These are phyloP conservation scores for Kryphioiulus occultus DNA, from an alignment of 2,888 invertebrate species.

Conservation along the genomic window DNA sequence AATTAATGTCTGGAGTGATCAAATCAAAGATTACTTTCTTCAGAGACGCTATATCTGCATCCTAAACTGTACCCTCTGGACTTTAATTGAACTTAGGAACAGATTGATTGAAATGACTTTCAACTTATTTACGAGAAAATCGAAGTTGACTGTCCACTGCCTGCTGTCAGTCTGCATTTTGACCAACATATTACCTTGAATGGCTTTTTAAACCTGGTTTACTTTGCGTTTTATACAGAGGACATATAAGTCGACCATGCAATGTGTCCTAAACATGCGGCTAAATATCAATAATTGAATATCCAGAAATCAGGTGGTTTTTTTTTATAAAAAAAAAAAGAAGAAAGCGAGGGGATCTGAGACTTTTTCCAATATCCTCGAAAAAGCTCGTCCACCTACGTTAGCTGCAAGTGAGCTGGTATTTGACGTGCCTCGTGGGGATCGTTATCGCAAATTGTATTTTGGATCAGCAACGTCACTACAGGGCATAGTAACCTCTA, in stretches of 20 bases:
- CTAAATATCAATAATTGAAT: not conserved
- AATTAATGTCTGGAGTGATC: too few species aligned
- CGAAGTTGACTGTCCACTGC: not conserved
- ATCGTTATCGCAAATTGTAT: slow-evolving; percentile 18
- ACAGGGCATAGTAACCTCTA: slow-evolving; percentile 15
- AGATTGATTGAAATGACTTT: too few species aligned
- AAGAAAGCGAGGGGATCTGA: not conserved
- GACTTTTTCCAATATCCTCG: slow-evolving; percentile 14
- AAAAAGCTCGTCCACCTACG: slow-evolving; percentile 15
- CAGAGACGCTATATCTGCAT: too few species aligned
- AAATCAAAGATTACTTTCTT: too few species aligned
- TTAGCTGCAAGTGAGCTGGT: slow-evolving; percentile 15
- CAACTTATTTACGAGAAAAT: too few species aligned
- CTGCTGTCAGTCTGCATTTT: too few species aligned
- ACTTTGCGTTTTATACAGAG: too few species aligned
- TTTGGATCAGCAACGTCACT: slow-evolving; percentile 15
- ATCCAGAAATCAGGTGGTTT: not conserved
- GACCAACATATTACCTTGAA: too few species aligned
- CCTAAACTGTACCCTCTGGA: too few species aligned
- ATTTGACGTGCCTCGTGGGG: slow-evolving; percentile 3
- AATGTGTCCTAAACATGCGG: slow-evolving; percentile 7
- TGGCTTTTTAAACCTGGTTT: too few species aligned
- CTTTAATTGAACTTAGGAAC: too few species aligned
- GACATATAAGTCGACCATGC: not conserved
- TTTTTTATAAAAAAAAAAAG: not conserved